Evolutionary conservation across 1,140 invertebrate species (phyloP), one percentile per base, ranked within the genome.

Genomic region (Andricus grossulariae): DNA sequence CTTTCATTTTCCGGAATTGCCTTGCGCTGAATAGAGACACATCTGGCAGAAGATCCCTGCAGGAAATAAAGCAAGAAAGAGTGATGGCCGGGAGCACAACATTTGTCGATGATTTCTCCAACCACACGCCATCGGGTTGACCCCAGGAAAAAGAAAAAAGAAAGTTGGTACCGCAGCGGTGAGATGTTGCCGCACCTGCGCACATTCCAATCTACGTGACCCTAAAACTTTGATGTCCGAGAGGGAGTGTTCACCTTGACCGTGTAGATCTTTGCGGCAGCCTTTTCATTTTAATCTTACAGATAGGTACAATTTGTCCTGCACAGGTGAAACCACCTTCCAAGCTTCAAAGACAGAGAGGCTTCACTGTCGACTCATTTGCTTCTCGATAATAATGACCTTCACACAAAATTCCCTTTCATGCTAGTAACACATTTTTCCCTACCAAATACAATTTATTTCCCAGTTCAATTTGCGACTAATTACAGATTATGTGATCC

Each of bases 181-280:
- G 78, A 84, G 87, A 89, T 87, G 86, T 80, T 86, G 86, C 86
- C 88, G 88, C 88, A 90, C 89, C 89, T 90, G 89, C 88, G 85
- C 83, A 83, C 88, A 90, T 90, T 89, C 89, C 88, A 81, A 82
- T 87, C 85, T 75, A 77, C 83, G 83, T 89, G 88, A 32, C 89
- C 88, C 88, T 86, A 86, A 89, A 90, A 89, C 86, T 88, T 80
- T 83, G 85, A 86, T 83, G 81, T 76, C 75, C 80, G 72, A 80
- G 79, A 80, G 60, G 81, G 81, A 79, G 77, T 82, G 51, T 85
- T 88, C 86, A 88, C 86, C 86, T 88, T 89, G 86, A 86, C 87
- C 88, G 77, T 85, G 84, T 81, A 82, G 83, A 74, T 74, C 75
- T 79, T 55, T 55, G 57, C 57, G 4, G 6, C 12, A 5, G 21